Conservation (phyloP, 2,113 vertebrate genomes). For the Gymnocephalus cernua region DNA sequence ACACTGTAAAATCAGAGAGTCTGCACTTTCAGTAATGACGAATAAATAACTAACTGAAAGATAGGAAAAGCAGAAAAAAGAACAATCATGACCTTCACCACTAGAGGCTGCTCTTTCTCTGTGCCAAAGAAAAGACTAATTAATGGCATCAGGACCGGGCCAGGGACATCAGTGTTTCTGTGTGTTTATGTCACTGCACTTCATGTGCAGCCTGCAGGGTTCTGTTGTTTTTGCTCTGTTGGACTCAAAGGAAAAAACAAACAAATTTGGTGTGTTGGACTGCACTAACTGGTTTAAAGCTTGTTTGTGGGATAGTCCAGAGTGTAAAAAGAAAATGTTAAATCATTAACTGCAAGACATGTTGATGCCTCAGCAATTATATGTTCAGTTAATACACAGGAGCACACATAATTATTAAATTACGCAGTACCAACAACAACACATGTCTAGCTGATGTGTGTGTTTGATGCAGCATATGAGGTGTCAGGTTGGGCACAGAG, state of each 20-base stretch:
- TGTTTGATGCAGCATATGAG: neutral
- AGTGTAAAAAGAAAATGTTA: neutral
- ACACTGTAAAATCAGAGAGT: constrained; percentile 26
- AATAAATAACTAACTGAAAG: constrained; percentile 13
- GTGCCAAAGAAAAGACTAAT: constrained; percentile 24
- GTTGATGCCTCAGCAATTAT: constrained; percentile 27
- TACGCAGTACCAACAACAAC: neutral
- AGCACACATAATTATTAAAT: neutral
- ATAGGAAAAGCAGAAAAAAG: neutral
- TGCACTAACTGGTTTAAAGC: neutral
- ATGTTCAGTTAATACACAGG: constrained; percentile 7
- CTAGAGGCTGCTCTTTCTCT: constrained; percentile 80
- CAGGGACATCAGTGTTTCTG: constrained; percentile 14
- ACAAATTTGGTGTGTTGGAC: neutral
- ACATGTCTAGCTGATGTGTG: neutral
- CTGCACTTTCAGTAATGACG: constrained; percentile 37
- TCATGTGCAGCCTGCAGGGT: constrained; percentile 11
- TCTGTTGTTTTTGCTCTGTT: constrained; percentile 23
- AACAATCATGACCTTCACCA: constrained; percentile 50
- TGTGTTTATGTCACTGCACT: constrained; percentile 18
- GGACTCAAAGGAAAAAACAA: neutral
- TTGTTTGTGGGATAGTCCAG: neutral
- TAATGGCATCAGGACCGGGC: neutral
- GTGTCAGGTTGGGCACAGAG: constrained; percentile 4
- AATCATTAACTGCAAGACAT: neutral